Percentiles rank a stretch among this genome's conserved stretches.
These are phyloP conservation scores for Diorhabda carinulata DNA, from an alignment of 1,140 invertebrate species.

Conservation along the genomic window DNA sequence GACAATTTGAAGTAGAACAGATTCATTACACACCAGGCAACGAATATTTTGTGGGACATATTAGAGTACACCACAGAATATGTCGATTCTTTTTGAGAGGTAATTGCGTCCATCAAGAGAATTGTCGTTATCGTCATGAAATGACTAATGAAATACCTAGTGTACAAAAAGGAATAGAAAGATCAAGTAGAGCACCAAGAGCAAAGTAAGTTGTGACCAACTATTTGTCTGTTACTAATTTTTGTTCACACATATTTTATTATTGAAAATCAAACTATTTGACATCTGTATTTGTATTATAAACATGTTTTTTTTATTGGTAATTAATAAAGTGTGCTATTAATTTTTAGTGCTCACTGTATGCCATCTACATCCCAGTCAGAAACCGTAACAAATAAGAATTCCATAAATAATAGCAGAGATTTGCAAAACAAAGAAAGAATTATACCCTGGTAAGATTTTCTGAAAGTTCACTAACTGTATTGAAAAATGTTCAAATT, in stretches of 20 bases:
- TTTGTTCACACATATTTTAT: not conserved
- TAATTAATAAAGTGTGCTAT: not conserved
- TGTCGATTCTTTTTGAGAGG: conserved; percentile 29
- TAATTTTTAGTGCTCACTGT: conserved; percentile 24
- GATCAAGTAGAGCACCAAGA: not conserved
- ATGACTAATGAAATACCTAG: conserved; percentile 25
- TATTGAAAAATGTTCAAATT: not conserved
- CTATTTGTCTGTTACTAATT: not conserved
- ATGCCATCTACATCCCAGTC: conserved; percentile 25
- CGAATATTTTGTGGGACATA: conserved; percentile 24
- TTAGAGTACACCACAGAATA: conserved; percentile 21
- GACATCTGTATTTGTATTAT: not conserved
- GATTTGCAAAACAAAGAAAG: not conserved
- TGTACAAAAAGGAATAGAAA: conserved; percentile 16
- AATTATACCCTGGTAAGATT: not conserved
- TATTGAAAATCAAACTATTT: not conserved
- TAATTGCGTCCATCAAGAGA: conserved; percentile 29
- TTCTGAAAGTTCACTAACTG: no score
- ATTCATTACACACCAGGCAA: conserved; percentile 20
- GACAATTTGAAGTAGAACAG: conserved; percentile 22
- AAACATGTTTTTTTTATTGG: not conserved
- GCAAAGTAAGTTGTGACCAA: conserved; percentile 3
- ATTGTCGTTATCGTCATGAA: conserved; percentile 34
- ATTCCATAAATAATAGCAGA: conserved; percentile 4
- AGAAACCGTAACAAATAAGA: not conserved